Evolutionary conservation across 2,888 invertebrate genomes (phyloP), one percentile per base, ranked within the genome.

Genomic region (Megamerina dolium): DNA sequence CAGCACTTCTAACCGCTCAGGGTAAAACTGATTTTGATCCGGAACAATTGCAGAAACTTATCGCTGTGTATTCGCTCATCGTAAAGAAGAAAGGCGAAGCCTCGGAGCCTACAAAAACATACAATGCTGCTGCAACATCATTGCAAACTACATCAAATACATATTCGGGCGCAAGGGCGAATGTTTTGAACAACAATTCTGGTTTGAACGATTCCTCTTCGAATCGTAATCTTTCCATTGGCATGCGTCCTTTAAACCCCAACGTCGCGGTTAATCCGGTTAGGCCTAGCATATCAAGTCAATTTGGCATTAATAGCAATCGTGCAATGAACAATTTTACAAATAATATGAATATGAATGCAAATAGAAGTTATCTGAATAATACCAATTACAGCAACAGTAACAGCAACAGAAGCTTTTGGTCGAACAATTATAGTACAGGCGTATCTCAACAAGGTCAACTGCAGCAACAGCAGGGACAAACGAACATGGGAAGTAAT

Each of bases 21-120:
- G 89, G 89, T 21, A 85, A 85, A 68, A 84, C 85, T 0, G 84
- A 87, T 64, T 86, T 89, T 9, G 81, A 85, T 5, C 81, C 86
- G 37, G 81, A 80, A 38, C 87, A 89, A 60, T 68, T 90, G 20
- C 85, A 87, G 56, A 82, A 83, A 53, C 75, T 89, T 1, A 84
- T 89, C 36, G 83, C 87, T 56, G 85, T 87, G 2, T 87, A 68
- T 45, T 59, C 59, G 1, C 17, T 64, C 4, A 60, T 70, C 38
- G 63, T 67, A 45, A 61, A 65, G 31, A 67, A 65, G 38, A 65
- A 64, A 39, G 50, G 55, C 9, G 48, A 52, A 34, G 50, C 56
- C 4, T 49, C 36, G 27, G 27, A n/a, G n/a, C n/a, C n/a, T n/a
- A n/a, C n/a, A n/a, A n/a, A n/a, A n/a, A n/a, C n/a, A n/a, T n/a